phyloP scores from a whole-genome alignment of 1,140 invertebrate genomes.

The Aplysia californica region DNA sequence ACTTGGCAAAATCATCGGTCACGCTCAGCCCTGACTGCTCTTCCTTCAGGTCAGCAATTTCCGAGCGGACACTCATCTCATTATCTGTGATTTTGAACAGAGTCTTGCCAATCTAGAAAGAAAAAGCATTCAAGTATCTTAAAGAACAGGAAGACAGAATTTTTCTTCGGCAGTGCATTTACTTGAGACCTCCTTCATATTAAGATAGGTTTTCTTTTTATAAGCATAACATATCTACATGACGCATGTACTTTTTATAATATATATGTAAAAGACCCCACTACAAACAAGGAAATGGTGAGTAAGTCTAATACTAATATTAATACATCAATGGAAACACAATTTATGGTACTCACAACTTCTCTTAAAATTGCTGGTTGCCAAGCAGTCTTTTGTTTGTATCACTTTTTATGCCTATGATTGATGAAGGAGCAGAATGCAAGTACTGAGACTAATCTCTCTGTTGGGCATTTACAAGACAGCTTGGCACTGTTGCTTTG shows the following conservation, averaged over 20 bases:
- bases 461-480: no score
- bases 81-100: conserved; percentile 42
- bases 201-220: no score
- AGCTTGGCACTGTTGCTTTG: no score
- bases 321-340: no score
- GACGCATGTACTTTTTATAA: neutral
- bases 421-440: no score
- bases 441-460: no score
- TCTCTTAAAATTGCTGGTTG: no score
- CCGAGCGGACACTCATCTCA: conserved; percentile 44
- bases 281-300: neutral
- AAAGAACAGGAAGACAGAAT: neutral
- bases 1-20: conserved; percentile 52
- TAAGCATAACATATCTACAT: neutral
- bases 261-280: no score
- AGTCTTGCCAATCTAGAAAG: conserved; percentile 39
- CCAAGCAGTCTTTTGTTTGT: no score
- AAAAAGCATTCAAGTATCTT: conserved; percentile 8
- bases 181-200: neutral
- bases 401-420: no score
- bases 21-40: conserved; percentile 47
- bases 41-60: conserved; percentile 46
- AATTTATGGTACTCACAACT: no score
- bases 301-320: neutral
- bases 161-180: neutral